Evolutionary conservation across 2,113 vertebrate species (phyloP).

Genomic region (Rhynchomys soricoides): DNA sequence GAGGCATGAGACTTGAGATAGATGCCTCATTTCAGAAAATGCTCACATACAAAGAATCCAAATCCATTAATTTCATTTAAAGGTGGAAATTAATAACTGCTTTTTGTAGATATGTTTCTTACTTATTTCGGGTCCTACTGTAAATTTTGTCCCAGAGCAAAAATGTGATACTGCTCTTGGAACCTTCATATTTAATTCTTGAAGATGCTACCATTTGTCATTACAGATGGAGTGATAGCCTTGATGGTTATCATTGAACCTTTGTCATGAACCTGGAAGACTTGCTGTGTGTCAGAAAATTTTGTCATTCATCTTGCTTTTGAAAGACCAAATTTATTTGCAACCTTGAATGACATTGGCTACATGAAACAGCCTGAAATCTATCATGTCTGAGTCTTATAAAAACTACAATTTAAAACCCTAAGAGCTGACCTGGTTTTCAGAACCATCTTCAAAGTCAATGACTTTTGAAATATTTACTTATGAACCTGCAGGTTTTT

Average conservation of each 20-base stretch:
- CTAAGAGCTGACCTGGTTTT: conserved; percentile 71
- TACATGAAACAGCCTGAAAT: conserved; percentile 81
- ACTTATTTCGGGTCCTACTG: conserved; percentile 14
- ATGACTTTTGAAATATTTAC: conserved; percentile 66
- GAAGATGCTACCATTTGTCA: conserved; percentile 75
- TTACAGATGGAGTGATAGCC: conserved; percentile 85
- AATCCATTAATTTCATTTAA: conserved; percentile 33
- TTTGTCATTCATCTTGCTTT: conserved; percentile 84
- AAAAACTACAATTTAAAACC: conserved; percentile 73
- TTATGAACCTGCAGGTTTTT: conserved; percentile 58
- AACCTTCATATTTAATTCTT: conserved; percentile 79
- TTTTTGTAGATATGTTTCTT: background rate
- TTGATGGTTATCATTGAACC: conserved; percentile 84
- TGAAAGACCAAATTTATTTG: conserved; percentile 84
- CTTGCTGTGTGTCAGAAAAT: conserved; percentile 82
- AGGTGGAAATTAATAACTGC: background rate
- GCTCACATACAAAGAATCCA: background rate
- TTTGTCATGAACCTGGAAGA: conserved; percentile 84
- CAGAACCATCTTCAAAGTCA: conserved; percentile 70
- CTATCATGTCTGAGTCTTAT: conserved; percentile 73
- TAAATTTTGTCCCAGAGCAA: conserved; percentile 72
- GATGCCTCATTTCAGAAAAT: conserved; percentile 26
- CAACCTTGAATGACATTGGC: conserved; percentile 86
- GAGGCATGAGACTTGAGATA: conserved; percentile 44
- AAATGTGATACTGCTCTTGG: conserved; percentile 68